Conservation (phyloP, 1,140 invertebrate genomes). For the Cydia strobilella region DNA sequence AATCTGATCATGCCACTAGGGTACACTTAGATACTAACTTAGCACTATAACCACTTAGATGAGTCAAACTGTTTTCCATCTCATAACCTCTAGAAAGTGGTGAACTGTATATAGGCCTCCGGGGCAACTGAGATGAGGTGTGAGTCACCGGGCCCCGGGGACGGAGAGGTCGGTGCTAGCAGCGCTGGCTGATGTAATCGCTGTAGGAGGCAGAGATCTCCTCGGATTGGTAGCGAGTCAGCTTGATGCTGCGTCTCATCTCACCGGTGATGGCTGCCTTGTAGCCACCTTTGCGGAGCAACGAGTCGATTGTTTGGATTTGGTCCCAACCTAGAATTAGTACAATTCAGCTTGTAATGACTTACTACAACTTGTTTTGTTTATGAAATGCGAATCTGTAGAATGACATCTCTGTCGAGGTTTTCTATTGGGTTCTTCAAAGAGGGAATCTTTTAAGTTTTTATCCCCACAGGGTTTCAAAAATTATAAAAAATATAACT, state of each 20-base stretch:
- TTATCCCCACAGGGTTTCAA: too few relatives aligned
- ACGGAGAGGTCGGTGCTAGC: constrained; percentile 65
- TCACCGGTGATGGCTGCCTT: constrained; percentile 94
- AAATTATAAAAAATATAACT: too few relatives aligned
- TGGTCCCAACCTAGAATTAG: constrained; percentile 94
- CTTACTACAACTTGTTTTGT: too few relatives aligned
- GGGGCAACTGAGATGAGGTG: constrained; percentile 38
- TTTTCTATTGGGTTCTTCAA: too few relatives aligned
- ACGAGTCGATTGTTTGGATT: constrained; percentile 98
- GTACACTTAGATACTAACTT: constrained; percentile 68
- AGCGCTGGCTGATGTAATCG: constrained; percentile 73
- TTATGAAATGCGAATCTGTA: too few relatives aligned
- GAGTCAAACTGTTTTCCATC: too few relatives aligned
- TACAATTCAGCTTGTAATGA: not conserved
- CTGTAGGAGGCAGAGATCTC: constrained; percentile 79
- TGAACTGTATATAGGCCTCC: constrained; percentile 1
- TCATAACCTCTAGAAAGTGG: not conserved
- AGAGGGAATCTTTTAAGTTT: too few relatives aligned
- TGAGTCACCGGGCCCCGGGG: constrained; percentile 29
- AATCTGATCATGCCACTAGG: constrained; percentile 49
- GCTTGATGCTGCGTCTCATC: constrained; percentile 92
- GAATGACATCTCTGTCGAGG: not conserved
- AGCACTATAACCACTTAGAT: constrained; percentile 52
- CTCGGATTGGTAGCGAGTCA: constrained; percentile 94
- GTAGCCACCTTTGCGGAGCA: constrained; percentile 98